Percentiles rank a stretch among this genome's conserved stretches.
phyloP scores from a whole-genome alignment of 2,113 vertebrate genomes.

The Ammospiza caudacuta region DNA sequence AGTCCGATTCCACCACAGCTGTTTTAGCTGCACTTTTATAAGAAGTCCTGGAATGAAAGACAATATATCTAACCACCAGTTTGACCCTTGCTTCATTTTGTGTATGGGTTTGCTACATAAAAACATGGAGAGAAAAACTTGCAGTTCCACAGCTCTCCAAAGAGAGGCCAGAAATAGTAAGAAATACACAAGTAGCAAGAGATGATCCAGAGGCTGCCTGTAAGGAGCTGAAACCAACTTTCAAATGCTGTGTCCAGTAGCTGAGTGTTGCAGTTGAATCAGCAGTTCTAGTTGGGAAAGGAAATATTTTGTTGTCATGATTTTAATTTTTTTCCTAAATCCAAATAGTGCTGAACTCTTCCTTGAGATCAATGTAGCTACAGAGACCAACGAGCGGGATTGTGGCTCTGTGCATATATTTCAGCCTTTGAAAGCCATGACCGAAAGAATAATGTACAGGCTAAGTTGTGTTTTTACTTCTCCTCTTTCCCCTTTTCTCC shows the following conservation, averaged over 20 bases:
- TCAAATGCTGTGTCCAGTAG: neutral
- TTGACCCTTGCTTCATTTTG: slow-evolving; percentile 12
- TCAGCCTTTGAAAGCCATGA: neutral
- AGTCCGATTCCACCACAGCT: slow-evolving; percentile 32
- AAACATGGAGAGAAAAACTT: neutral
- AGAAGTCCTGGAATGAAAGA: slow-evolving; percentile 23
- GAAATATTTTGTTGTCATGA: neutral
- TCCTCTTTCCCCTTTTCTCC: neutral
- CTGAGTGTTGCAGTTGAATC: neutral
- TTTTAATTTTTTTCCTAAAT: neutral
- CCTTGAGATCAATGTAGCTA: neutral
- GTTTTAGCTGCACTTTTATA: slow-evolving; percentile 17
- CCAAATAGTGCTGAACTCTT: neutral
- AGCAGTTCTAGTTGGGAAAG: neutral
- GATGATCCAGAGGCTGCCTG: neutral
- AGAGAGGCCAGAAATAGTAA: neutral
- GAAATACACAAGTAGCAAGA: neutral
- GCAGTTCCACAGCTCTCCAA: neutral
- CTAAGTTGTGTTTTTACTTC: neutral
- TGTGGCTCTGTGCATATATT: neutral
- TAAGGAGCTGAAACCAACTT: neutral
- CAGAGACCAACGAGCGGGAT: neutral
- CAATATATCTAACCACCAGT: slow-evolving; percentile 42
- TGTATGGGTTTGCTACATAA: neutral
- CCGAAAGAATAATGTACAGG: neutral